These are phyloP conservation scores for Pseudochirops corinnae DNA, from an alignment of 2,797 vertebrate species.

Conservation along the genomic window DNA sequence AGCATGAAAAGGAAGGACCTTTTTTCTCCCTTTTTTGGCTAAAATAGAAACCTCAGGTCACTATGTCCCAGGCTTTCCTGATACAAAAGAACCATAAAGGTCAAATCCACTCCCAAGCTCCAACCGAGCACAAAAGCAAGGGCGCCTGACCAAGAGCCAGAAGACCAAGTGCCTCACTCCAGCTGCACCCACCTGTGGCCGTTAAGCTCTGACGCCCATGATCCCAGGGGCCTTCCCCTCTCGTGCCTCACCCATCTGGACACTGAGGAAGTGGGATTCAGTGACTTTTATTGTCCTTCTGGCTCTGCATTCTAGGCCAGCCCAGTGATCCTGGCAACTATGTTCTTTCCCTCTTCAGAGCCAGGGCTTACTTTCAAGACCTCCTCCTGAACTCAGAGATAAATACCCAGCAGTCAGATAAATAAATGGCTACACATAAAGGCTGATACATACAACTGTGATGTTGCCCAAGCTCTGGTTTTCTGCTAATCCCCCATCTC, in stretches of 20 bases:
- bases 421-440: background rate
- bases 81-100: background rate
- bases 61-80: background rate
- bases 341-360: background rate
- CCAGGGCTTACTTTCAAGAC: background rate
- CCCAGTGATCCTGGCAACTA: background rate
- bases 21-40: background rate
- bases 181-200: no score
- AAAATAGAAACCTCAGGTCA: background rate
- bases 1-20: background rate
- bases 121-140: background rate
- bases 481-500: background rate
- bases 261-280: background rate
- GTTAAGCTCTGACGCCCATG: rapidly evolving
- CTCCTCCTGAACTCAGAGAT: background rate
- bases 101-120: background rate
- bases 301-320: background rate
- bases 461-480: background rate
- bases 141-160: background rate
- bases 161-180: background rate
- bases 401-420: background rate
- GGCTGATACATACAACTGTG: background rate
- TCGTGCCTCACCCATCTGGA: background rate
- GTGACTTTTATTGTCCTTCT: background rate
- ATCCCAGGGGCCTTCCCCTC: background rate